Conservation (phyloP, 2,888 invertebrate genomes). For the Blera fallax region DNA sequence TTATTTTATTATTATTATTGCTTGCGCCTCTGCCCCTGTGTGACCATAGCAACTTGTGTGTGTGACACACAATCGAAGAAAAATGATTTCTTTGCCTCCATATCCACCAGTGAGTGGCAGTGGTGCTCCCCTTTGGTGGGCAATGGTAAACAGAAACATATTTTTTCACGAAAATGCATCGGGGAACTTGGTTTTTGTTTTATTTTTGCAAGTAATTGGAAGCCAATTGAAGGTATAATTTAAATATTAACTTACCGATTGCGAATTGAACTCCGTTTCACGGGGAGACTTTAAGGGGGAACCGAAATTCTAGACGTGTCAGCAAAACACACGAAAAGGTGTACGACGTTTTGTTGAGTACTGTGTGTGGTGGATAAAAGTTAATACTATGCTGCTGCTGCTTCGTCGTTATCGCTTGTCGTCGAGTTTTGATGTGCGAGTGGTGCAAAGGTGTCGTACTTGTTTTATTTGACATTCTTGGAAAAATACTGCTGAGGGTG, state of each 20-base stretch:
- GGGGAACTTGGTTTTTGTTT: constrained; percentile 3
- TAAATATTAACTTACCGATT: constrained; percentile 60
- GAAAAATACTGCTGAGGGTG: constrained; percentile 25
- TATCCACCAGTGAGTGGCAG: not conserved
- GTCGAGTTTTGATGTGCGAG: constrained; percentile 52
- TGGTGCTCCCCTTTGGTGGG: constrained; percentile 51
- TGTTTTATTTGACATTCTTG: constrained; percentile 55
- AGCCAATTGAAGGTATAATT: constrained; percentile 31
- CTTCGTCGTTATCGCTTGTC: constrained; percentile 57
- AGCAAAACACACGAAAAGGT: constrained; percentile 70
- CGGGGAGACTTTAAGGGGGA: constrained; percentile 23
- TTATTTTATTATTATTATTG: constrained; percentile 71
- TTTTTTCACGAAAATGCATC: constrained; percentile 53
- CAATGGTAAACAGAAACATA: constrained; percentile 69
- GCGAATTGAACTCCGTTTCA: constrained; percentile 33
- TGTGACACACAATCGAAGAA: constrained; percentile 68
- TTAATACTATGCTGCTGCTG: constrained; percentile 12
- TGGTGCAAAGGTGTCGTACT: constrained; percentile 59
- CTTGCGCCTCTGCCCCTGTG: constrained; percentile 47
- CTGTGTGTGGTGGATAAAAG: constrained; percentile 63
- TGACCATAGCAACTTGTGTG: constrained; percentile 73
- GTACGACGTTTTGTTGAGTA: constrained; percentile 65
- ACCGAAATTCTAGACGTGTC: constrained; percentile 72
- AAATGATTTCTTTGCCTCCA: constrained; percentile 44
- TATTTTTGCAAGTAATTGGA: constrained; percentile 14